These are phyloP conservation scores for Sphaerodactylus townsendi DNA, from an alignment of 2,113 vertebrate genomes.

Conservation along the genomic window DNA sequence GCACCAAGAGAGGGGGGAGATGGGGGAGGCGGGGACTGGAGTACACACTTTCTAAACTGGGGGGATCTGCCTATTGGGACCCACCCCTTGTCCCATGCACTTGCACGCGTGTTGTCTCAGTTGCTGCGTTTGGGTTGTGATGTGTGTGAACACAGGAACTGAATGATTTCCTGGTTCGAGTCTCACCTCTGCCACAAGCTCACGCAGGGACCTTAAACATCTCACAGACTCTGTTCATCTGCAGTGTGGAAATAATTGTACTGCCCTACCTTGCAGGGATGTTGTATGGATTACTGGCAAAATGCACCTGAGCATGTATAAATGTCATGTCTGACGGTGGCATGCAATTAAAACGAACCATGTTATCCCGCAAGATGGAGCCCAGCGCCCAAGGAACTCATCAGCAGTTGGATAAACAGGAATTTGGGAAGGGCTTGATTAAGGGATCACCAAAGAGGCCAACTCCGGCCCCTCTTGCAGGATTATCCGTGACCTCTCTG, in stretches of 20 bases:
- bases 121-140: background rate
- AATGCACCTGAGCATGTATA: no score
- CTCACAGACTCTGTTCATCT: background rate
- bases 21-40: background rate
- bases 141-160: background rate
- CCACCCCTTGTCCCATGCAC: constrained; percentile 13
- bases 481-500: constrained; percentile 10
- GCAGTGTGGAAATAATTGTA: background rate
- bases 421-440: background rate
- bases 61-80: background rate
- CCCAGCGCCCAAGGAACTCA: constrained; percentile 26
- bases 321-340: background rate
- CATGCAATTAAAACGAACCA: background rate
- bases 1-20: constrained; percentile 25
- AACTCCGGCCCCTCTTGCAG: background rate
- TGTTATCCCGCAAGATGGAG: constrained; percentile 17
- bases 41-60: constrained; percentile 30
- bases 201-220: background rate
- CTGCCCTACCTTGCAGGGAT: background rate
- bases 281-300: background rate
- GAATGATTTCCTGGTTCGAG: background rate
- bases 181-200: background rate
- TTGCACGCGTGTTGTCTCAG: background rate
- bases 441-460: background rate
- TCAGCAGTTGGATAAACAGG: constrained; percentile 22